A percentile compares a stretch with the other conserved stretches of the same genome.
These are phyloP conservation scores for Strigops habroptila DNA, from an alignment of 2,113 vertebrate genomes.

Conservation along the genomic window DNA sequence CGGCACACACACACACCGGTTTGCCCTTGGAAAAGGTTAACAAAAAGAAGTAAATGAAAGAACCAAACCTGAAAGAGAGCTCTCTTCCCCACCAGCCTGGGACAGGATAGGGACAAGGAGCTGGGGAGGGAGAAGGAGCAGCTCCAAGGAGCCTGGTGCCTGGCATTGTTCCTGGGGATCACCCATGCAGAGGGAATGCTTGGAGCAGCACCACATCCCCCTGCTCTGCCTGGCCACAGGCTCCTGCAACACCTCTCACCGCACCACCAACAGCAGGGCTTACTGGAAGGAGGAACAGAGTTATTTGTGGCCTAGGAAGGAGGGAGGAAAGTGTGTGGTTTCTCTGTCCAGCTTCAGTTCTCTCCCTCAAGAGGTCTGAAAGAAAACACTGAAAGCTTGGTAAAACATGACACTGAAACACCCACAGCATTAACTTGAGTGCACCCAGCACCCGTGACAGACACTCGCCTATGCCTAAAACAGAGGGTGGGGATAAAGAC, in stretches of 20 bases:
- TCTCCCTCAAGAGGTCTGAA: not conserved
- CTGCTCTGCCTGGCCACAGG: not conserved
- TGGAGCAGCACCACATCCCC: not conserved
- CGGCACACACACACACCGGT: not conserved
- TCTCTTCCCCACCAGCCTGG: not conserved
- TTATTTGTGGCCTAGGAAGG: not conserved
- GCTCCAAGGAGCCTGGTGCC: not conserved
- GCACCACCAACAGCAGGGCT: not conserved
- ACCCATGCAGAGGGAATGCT: too few relatives aligned
- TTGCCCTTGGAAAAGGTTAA: not conserved
- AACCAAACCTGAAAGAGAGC: not conserved
- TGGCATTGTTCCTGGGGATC: accelerated
- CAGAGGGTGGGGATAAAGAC: not conserved
- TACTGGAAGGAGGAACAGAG: not conserved
- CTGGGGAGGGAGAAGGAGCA: not conserved
- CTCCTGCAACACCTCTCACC: not conserved
- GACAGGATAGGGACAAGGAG: not conserved
- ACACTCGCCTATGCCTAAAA: not conserved
- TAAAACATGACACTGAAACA: not conserved
- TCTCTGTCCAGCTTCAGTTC: not conserved
- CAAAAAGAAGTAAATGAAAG: accelerated
- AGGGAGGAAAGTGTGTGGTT: not conserved
- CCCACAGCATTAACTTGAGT: not conserved
- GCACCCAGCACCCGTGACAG: not conserved
- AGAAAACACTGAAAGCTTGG: not conserved